Percentiles rank a stretch among this genome's conserved stretches.
Conservation (phyloP, 1,140 invertebrate species). For the Drosophila erecta region DNA sequence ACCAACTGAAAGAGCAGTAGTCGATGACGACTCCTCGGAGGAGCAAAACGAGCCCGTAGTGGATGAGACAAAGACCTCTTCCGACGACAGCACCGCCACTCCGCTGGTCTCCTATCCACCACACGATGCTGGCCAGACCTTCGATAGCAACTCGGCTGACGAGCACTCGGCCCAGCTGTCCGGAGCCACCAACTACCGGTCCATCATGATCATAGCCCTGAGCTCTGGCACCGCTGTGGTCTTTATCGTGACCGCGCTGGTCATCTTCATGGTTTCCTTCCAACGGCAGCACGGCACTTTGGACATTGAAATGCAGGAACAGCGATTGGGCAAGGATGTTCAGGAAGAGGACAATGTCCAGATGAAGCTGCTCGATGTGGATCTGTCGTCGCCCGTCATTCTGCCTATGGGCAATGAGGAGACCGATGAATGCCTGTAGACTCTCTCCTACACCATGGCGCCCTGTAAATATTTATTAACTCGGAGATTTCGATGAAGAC, state of each 20-base stretch:
- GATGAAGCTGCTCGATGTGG: conserved; percentile 73
- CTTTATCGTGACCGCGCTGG: conserved; percentile 69
- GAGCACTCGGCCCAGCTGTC: conserved; percentile 59
- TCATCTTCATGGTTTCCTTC: conserved; percentile 75
- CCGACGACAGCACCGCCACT: conserved; percentile 69
- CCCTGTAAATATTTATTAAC: conserved; percentile 69
- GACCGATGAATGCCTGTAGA: conserved; percentile 72
- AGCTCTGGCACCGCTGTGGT: conserved; percentile 72
- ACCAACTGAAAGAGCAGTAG: neutral
- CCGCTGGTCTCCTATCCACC: conserved; percentile 72
- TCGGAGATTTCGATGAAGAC: conserved; percentile 34
- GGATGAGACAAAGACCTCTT: conserved; percentile 43
- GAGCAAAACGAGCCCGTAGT: neutral
- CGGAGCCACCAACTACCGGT: conserved; percentile 50
- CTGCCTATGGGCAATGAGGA: conserved; percentile 62
- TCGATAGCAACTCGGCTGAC: conserved; percentile 72
- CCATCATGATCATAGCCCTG: conserved; percentile 68
- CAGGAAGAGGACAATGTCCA: conserved; percentile 76
- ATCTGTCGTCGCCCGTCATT: conserved; percentile 60
- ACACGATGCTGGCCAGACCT: conserved; percentile 64
- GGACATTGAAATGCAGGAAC: conserved; percentile 82
- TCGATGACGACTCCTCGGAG: conserved; percentile 4
- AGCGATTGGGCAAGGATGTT: conserved; percentile 72
- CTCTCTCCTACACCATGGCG: conserved; percentile 3
- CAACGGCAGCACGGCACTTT: conserved; percentile 76